Base-by-base conservation (phyloP, 2,888 invertebrate species). In the Mactromeris polynyma region DNA sequence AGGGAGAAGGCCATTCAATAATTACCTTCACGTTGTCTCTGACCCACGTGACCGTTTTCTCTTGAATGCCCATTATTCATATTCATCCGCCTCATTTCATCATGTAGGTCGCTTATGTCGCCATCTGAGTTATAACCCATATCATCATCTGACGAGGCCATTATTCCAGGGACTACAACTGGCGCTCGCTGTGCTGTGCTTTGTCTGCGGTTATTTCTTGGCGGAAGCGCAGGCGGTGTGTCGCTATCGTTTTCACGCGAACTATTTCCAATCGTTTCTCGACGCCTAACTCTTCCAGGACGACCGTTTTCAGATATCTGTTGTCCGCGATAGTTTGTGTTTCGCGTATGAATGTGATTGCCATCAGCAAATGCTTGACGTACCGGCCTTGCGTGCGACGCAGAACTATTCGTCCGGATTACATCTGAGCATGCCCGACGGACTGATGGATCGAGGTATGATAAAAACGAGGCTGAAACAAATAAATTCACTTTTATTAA, bases 351-450 rank as follows among this genome's bases (percentile, higher is more conserved):
- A 36, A 81, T 54, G 19, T 46, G 40, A 26, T 81, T 81, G 46
- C 78, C 81, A 19, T 89, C 83, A 2, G 87, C 80, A 69, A 92
- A 92, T 2, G 92, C 92, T 80, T 92, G 90, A 21, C 89, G 88
- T 19, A 69, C 80, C 33, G 69, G 82, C 4, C 46, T 79, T 46
- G 81, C 83, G 26, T 73, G 46, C 21, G 38, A 84, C 0, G 42
- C 79, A n/a, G 88, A 14, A 81, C 83, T 84, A 36, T 88, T 81
- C 11, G 89, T 80, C 21, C 87, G 81, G 21, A 92, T 90, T 21
- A 88, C 90, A 46, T 92, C 92, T 14, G 92, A 89, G 86, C 90
- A 92, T 46, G 92, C 92, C 19, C 92, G 92, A n/a, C 92, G 87
- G 3, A 89, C 88, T 2, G 89, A 87, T 14, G 92, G 92, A 46